Evolutionary conservation across 1,140 invertebrate genomes (phyloP).

Genomic region (Scylla paramamosain): DNA sequence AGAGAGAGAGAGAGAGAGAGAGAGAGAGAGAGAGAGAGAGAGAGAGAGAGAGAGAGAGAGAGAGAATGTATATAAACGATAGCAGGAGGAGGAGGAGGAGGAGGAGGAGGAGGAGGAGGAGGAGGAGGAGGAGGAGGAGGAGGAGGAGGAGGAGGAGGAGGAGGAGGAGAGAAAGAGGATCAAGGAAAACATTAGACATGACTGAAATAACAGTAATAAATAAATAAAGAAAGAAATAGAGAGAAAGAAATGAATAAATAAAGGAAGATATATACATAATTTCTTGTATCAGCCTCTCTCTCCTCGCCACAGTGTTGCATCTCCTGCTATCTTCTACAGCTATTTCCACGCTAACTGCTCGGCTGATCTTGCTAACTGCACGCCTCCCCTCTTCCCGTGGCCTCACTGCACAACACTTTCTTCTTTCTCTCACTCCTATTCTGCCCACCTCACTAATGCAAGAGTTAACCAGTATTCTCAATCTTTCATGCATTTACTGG

Average conservation of each 20-base stretch:
- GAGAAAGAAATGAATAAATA: neutral
- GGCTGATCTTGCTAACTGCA: too few relatives aligned
- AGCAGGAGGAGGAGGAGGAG: neutral
- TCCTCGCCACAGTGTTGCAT: too few relatives aligned
- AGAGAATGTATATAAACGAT: neutral
- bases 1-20: constrained; percentile 61
- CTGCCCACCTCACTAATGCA: too few relatives aligned
- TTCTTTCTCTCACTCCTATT: too few relatives aligned
- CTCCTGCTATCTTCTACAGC: too few relatives aligned
- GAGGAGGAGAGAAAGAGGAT: neutral
- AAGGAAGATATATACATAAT: neutral
- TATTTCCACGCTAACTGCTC: too few relatives aligned
- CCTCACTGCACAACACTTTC: too few relatives aligned
- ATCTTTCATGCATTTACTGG: too few relatives aligned
- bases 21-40: constrained; percentile 38
- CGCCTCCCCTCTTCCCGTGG: too few relatives aligned
- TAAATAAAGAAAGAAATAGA: neutral
- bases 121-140: neutral
- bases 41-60: constrained; percentile 36
- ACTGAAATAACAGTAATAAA: neutral
- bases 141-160: neutral
- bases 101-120: neutral
- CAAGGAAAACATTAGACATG: neutral
- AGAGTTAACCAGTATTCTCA: too few relatives aligned
- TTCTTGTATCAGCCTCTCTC: too few relatives aligned